A percentile compares a stretch with the other conserved stretches of the same genome.
phyloP scores from a whole-genome alignment of 37 sponge, comb jelly and placozoan species.

The Theonella swinhoei region DNA sequence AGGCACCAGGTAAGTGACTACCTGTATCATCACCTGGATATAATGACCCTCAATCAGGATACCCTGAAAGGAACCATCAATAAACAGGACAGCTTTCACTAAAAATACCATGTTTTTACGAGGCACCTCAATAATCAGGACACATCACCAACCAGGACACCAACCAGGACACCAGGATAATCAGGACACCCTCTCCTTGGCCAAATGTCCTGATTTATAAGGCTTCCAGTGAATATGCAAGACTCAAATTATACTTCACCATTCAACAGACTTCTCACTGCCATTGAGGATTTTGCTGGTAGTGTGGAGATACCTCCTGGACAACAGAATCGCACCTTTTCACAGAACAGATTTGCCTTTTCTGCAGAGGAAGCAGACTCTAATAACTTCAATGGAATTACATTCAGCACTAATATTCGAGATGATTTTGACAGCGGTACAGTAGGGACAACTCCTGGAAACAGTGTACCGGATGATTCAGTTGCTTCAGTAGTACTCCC shows the following conservation, averaged over 20 bases:
- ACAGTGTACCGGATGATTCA: neutral
- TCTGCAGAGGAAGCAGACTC: neutral
- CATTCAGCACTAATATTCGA: slow-evolving; percentile 1
- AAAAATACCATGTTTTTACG: too few relatives aligned
- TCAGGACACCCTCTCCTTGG: too few relatives aligned
- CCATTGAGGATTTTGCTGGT: neutral
- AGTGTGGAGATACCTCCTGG: neutral
- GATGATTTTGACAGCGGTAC: neutral
- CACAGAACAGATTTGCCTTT: neutral
- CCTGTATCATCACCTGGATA: too few relatives aligned
- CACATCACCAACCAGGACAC: too few relatives aligned
- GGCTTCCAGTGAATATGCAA: too few relatives aligned
- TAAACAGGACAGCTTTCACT: too few relatives aligned
- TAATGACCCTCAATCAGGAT: too few relatives aligned
- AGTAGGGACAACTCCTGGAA: neutral
- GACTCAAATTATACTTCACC: too few relatives aligned
- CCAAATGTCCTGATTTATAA: too few relatives aligned
- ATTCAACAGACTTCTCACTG: neutral
- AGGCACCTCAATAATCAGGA: too few relatives aligned
- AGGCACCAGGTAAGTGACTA: neutral
- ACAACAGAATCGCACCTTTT: neutral
- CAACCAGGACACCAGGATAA: too few relatives aligned
- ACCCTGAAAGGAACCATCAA: too few relatives aligned
- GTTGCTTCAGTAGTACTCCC: neutral
- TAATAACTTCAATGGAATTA: neutral